These are phyloP conservation scores for Hermatobates lingyangjiaoensis DNA, from an alignment of 1,140 invertebrate species.

Conservation along the genomic window DNA sequence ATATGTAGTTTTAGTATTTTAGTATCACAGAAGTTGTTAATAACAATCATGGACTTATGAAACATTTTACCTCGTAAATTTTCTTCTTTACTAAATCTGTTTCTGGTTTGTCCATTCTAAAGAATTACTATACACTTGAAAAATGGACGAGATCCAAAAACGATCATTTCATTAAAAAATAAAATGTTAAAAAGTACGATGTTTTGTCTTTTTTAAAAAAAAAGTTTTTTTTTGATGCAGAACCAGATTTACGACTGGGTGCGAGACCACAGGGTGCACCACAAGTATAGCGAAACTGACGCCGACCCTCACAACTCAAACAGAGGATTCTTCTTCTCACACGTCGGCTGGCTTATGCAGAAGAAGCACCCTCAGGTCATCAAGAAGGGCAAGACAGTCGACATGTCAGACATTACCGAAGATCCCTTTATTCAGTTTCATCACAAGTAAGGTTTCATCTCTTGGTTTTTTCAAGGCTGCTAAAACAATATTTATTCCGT, in stretches of 20 bases:
- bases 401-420: conserved; percentile 44
- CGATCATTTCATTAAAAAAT: too few species aligned
- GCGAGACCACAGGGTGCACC: conserved; percentile 30
- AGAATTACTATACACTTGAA: too few species aligned
- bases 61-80: too few species aligned
- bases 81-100: too few species aligned
- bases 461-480: background rate
- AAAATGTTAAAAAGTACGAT: too few species aligned
- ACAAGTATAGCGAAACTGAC: conserved; percentile 38
- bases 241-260: conserved; percentile 33
- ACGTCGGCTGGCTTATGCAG: conserved; percentile 40
- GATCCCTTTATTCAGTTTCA: conserved; percentile 55
- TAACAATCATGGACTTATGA: too few species aligned
- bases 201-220: too few species aligned
- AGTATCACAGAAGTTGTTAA: too few species aligned
- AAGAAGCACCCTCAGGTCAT: conserved; percentile 40
- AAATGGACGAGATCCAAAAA: too few species aligned
- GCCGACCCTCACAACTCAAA: conserved; percentile 60
- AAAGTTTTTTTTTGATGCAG: conserved; percentile 23
- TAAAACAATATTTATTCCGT: too few species aligned
- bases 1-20: too few species aligned
- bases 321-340: conserved; percentile 41
- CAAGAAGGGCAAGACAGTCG: conserved; percentile 40
- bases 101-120: too few species aligned
- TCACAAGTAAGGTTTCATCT: conserved; percentile 29